Evolutionary conservation across 2,797 vertebrate species (phyloP).

Genomic region (Xiphorhynchus erythropygius): DNA sequence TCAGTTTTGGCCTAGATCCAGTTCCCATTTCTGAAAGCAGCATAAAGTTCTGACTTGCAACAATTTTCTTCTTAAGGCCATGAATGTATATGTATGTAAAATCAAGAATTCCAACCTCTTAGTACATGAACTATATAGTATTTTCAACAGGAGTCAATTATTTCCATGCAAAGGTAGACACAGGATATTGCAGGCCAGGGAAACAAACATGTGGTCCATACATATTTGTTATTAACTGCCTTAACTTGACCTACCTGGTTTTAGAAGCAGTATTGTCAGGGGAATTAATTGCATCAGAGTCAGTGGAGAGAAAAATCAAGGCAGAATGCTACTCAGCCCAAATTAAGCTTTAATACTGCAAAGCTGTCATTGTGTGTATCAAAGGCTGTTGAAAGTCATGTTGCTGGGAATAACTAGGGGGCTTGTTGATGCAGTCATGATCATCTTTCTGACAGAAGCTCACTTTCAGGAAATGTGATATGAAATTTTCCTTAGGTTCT

Average conservation of each 20-base stretch:
- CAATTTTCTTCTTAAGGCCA: not conserved
- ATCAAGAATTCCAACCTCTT: not conserved
- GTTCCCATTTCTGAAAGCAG: not conserved
- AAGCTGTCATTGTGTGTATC: slow-evolving; percentile 27
- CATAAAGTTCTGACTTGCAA: not conserved
- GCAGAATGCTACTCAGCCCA: slow-evolving; percentile 24
- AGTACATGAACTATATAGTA: not conserved
- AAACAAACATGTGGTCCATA: not conserved
- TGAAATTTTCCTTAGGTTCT: slow-evolving; percentile 42
- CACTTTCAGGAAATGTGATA: slow-evolving; percentile 10
- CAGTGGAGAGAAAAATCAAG: slow-evolving; percentile 6
- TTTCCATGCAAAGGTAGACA: not conserved
- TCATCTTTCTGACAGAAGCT: slow-evolving; percentile 36
- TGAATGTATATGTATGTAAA: not conserved
- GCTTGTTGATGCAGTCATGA: slow-evolving; percentile 9
- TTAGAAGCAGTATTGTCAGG: not conserved
- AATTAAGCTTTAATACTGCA: slow-evolving; percentile 20
- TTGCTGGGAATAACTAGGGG: slow-evolving; percentile 23
- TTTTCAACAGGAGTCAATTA: not conserved
- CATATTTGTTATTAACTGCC: not conserved
- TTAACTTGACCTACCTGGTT: not conserved
- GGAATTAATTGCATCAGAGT: not conserved
- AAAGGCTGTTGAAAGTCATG: slow-evolving; percentile 23
- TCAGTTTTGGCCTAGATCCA: slow-evolving; percentile 42
- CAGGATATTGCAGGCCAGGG: not conserved